These are phyloP conservation scores for Ceramica pisi DNA, from an alignment of 2,888 invertebrate genomes.

Conservation along the genomic window DNA sequence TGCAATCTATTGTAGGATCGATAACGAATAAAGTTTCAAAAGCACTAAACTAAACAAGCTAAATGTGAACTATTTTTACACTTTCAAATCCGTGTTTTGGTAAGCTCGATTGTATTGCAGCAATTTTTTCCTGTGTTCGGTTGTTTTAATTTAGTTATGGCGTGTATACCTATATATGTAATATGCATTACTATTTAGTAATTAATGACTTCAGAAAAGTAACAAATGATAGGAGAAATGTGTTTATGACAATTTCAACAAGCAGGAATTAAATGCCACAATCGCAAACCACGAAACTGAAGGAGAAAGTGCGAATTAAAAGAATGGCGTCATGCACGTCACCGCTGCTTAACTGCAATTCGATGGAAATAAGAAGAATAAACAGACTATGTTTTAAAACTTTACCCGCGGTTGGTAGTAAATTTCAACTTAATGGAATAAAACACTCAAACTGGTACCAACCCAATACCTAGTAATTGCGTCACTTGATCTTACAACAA, in stretches of 20 bases:
- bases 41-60: no score
- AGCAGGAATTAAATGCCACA: neutral
- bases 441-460: neutral
- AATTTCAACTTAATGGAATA: slow-evolving; percentile 23
- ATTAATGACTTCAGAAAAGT: neutral
- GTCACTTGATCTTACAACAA: neutral
- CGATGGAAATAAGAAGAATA: slow-evolving; percentile 32
- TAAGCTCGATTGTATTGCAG: neutral
- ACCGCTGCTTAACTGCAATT: slow-evolving; percentile 20
- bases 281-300: slow-evolving; percentile 19
- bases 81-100: slow-evolving; percentile 17
- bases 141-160: slow-evolving; percentile 12
- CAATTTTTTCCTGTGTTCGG: neutral
- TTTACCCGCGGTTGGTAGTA: neutral
- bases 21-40: slow-evolving; percentile 28
- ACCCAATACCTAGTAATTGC: neutral
- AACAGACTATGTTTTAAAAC: slow-evolving; percentile 11
- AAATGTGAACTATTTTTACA: slow-evolving; percentile 35
- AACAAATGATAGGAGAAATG: neutral
- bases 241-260: neutral
- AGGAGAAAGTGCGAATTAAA: slow-evolving; percentile 42
- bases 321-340: slow-evolving; percentile 43
- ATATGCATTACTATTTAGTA: slow-evolving; percentile 6
- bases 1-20: slow-evolving; percentile 41
- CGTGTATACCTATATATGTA: no score